Evolutionary conservation across 2,797 vertebrate genomes (phyloP).

Genomic region (Melanogrammus aeglefinus): DNA sequence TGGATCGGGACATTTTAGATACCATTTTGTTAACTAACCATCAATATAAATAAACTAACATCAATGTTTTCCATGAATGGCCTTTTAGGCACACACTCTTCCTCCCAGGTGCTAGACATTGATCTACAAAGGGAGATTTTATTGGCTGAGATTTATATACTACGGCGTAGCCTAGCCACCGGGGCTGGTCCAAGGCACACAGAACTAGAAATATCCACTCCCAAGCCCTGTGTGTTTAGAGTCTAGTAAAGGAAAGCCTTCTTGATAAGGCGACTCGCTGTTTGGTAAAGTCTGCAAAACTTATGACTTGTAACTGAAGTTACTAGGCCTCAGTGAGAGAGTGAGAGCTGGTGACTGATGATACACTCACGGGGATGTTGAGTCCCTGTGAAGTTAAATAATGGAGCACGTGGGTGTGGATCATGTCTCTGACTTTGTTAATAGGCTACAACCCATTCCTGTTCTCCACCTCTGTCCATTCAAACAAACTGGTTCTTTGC

Average conservation of each 20-base stretch:
- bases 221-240: slow-evolving; percentile 13
- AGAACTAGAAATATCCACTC: slow-evolving; percentile 40
- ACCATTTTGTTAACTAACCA: background rate
- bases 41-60: background rate
- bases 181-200: slow-evolving; percentile 20
- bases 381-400: slow-evolving; percentile 6
- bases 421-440: background rate
- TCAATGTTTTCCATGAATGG: background rate
- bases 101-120: slow-evolving; percentile 32
- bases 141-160: slow-evolving; percentile 48
- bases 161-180: slow-evolving; percentile 31
- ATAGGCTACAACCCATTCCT: background rate
- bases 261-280: background rate
- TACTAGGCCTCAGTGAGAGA: background rate
- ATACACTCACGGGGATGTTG: background rate
- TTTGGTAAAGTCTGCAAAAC: too few species aligned
- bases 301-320: too few species aligned
- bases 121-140: slow-evolving; percentile 51
- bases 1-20: background rate
- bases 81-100: background rate
- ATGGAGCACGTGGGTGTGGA: background rate
- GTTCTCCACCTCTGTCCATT: slow-evolving; percentile 8
- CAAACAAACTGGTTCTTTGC: background rate
- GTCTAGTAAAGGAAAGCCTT: background rate
- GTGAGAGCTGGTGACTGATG: slow-evolving; percentile 6